Evolutionary conservation across 37 sponge, comb jelly and placozoan species (phyloP).

Genomic region (Mnemiopsis leidyi): DNA sequence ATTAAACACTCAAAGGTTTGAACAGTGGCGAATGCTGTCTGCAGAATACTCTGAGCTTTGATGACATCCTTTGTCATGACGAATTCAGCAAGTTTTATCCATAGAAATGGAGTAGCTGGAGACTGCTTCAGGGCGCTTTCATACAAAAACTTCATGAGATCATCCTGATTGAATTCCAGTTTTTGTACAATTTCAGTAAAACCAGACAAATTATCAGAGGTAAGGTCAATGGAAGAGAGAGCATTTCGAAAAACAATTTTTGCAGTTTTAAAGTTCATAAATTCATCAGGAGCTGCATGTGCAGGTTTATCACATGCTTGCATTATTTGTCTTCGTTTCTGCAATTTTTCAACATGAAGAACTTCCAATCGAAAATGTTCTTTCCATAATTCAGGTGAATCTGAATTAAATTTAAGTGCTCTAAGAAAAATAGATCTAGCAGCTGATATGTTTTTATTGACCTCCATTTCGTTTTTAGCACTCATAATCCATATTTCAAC

Average conservation of each 20-base stretch:
- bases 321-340: constrained; percentile 17
- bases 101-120: not conserved
- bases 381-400: not conserved
- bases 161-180: not conserved
- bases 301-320: not conserved
- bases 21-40: not conserved
- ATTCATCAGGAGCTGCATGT: not conserved
- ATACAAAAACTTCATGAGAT: not conserved
- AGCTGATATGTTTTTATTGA: constrained; percentile 49
- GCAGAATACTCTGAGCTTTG: not conserved
- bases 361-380: constrained; percentile 55
- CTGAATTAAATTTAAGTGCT: constrained; percentile 13
- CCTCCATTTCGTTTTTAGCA: constrained; percentile 50
- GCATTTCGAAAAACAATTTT: constrained; percentile 53
- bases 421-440: constrained; percentile 22
- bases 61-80: not conserved
- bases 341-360: constrained; percentile 32
- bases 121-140: not conserved
- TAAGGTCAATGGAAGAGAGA: not conserved
- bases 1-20: not conserved
- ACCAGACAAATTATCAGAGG: not conserved
- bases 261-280: constrained; percentile 37
- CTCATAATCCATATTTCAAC: constrained; percentile 63
- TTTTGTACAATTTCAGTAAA: not conserved
- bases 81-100: not conserved